Base-by-base conservation (phyloP, 2,888 invertebrate genomes). In the Synanthedon tipuliformis region DNA sequence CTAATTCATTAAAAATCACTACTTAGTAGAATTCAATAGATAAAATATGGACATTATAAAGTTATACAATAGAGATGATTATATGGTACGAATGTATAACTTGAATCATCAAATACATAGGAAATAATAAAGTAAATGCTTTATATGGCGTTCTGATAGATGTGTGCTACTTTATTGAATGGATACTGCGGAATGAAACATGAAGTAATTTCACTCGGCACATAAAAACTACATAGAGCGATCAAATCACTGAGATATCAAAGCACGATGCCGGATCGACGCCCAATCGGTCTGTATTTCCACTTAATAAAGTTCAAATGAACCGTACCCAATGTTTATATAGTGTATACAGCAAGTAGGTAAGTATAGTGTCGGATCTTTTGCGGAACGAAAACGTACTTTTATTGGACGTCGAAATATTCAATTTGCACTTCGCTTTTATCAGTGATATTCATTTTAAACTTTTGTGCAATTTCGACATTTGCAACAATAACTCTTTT, bases 251-350 rank as follows among this genome's bases (percentile, higher is more conserved):
- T 34, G 34, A 13, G 45, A 45, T 45, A 13, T 15, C 45, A 45
- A 45, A 45, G 45, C 45, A 45, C 34, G 34, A 45, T 45, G 45
- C 55, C 60, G 63, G 59, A 58, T 56, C 63, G 64, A 65, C 69
- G 68, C 66, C 58, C 62, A 63, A 63, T 59, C 69, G 65, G 68
- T 59, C 64, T 66, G 62, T 57, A 68, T 75, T 81, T 81, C 79
- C 80, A 76, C 77, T 68, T 73, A 75, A 81, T 81, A 80, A 76
- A 78, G 62, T 73, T 68, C 78, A 75, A 82, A 80, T 77, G 80
- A 75, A 69, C 72, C 75, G 78, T 60, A 66, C 61, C 55, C 70
- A 79, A 81, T 75, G 73, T 73, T 76, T 73, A 75, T 74, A 23
- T n/a, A n/a, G n/a, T n/a, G 23, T 75, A 72, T 66, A 65, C 65